A percentile compares a stretch with the other conserved stretches of the same genome.
phyloP scores from a whole-genome alignment of 2,113 vertebrate genomes.

The Melospiza melodia region DNA sequence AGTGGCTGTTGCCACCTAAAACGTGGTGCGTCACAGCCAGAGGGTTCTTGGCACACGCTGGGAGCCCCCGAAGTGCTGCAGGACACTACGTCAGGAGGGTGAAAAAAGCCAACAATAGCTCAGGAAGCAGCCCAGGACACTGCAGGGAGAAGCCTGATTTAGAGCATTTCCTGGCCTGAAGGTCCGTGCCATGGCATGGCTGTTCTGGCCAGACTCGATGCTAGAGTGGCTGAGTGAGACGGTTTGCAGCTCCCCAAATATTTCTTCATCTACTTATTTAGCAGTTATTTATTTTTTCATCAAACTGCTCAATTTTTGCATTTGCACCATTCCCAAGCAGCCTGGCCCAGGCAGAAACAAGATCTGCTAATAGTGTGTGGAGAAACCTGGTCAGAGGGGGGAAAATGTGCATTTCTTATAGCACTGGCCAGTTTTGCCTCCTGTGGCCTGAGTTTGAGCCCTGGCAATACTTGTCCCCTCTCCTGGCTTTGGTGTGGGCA shows the following conservation, averaged over 20 bases:
- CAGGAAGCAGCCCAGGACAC: conserved; percentile 31
- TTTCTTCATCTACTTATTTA: background rate
- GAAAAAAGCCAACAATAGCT: conserved; percentile 8
- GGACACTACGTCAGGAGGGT: conserved; percentile 23
- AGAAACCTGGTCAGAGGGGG: too few relatives aligned
- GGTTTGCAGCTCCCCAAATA: fast-evolving
- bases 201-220: fast-evolving
- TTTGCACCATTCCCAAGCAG: too few relatives aligned
- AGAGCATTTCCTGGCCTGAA: conserved; percentile 18
- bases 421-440: too few relatives aligned
- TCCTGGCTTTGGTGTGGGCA: too few relatives aligned
- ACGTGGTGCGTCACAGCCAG: background rate
- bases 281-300: background rate
- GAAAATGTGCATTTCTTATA: too few relatives aligned
- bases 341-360: too few relatives aligned
- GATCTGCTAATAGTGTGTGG: too few relatives aligned
- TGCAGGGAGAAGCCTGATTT: background rate
- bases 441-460: too few relatives aligned
- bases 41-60: background rate
- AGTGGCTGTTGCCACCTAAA: background rate
- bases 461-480: too few relatives aligned
- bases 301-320: background rate
- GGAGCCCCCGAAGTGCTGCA: background rate
- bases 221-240: background rate
- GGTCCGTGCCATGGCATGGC: background rate